Conservation (phyloP, 2,797 vertebrate genomes). For the Garrulus glandarius region DNA sequence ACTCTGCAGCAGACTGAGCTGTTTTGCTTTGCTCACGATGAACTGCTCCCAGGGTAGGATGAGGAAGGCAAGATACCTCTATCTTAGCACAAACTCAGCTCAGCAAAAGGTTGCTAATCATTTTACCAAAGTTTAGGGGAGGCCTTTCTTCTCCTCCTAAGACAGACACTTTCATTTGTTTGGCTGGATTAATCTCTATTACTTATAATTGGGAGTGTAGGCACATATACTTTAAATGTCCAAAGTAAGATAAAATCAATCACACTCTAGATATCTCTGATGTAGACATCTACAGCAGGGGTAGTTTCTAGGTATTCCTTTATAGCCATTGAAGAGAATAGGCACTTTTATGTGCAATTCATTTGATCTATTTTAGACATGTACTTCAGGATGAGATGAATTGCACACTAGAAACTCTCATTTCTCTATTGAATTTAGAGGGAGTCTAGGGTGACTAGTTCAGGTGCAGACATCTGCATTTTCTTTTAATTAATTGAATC, state of each 20-base stretch:
- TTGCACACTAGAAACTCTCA: slow-evolving; percentile 26
- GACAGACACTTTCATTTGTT: neutral
- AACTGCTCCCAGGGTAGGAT: neutral
- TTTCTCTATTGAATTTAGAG: slow-evolving; percentile 57
- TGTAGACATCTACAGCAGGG: slow-evolving; percentile 13
- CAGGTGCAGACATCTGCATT: slow-evolving; percentile 52
- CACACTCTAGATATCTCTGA: slow-evolving; percentile 1
- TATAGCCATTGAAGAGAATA: slow-evolving; percentile 34
- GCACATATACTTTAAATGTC: neutral
- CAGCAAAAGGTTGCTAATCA: neutral
- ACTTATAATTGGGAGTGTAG: neutral
- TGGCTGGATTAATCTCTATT: neutral
- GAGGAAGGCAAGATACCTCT: neutral
- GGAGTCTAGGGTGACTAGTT: slow-evolving; percentile 39
- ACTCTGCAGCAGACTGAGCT: neutral
- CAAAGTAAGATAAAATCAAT: slow-evolving; percentile 38
- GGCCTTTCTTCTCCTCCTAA: neutral
- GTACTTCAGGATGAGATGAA: slow-evolving; percentile 59
- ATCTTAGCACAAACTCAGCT: neutral
- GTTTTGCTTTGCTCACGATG: neutral
- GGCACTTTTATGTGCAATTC: slow-evolving; percentile 58
- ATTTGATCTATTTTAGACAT: slow-evolving; percentile 64
- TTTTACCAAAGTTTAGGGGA: neutral
- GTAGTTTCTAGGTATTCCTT: slow-evolving; percentile 32
- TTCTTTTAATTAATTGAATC: slow-evolving; percentile 43